Evolutionary conservation across 2,888 invertebrate species (phyloP).

Genomic region (Scaptomyza caliginosa): DNA sequence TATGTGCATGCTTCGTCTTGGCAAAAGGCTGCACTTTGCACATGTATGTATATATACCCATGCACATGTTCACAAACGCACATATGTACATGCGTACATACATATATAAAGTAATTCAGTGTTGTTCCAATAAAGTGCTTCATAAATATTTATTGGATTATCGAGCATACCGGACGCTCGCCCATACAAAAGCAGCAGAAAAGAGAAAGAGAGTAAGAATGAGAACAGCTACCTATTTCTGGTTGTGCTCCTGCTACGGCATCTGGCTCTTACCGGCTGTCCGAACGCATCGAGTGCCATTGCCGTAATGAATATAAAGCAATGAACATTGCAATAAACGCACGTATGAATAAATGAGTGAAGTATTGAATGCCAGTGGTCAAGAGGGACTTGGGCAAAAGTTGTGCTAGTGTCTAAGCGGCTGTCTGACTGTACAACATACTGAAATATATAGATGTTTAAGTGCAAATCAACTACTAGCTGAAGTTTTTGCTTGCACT

Average conservation of each 20-base stretch:
- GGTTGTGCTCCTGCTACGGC: conserved; percentile 8
- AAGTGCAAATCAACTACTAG: conserved; percentile 59
- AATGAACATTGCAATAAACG: conserved; percentile 79
- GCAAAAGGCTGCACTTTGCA: conserved; percentile 41
- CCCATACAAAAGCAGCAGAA: conserved; percentile 27
- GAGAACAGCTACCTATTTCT: not conserved
- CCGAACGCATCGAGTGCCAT: conserved; percentile 68
- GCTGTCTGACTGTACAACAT: conserved; percentile 2
- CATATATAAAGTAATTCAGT: conserved; percentile 76
- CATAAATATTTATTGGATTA: conserved; percentile 82
- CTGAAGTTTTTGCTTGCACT: conserved; percentile 20
- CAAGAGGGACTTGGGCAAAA: conserved; percentile 13
- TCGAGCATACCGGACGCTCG: conserved; percentile 60
- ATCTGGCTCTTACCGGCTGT: conserved; percentile 16
- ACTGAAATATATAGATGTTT: conserved; percentile 12
- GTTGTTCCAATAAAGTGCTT: conserved; percentile 80
- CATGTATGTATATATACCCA: conserved; percentile 18
- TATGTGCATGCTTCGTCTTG: conserved; percentile 39
- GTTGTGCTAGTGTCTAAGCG: conserved; percentile 31
- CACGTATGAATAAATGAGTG: conserved; percentile 78
- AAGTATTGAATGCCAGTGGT: conserved; percentile 57
- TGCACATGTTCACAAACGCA: not conserved
- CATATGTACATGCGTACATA: conserved; percentile 9
- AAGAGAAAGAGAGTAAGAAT: not conserved
- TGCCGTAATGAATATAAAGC: conserved; percentile 77